phyloP scores from a whole-genome alignment of 2,888 invertebrate species.

The Ennomos fuscantarius region DNA sequence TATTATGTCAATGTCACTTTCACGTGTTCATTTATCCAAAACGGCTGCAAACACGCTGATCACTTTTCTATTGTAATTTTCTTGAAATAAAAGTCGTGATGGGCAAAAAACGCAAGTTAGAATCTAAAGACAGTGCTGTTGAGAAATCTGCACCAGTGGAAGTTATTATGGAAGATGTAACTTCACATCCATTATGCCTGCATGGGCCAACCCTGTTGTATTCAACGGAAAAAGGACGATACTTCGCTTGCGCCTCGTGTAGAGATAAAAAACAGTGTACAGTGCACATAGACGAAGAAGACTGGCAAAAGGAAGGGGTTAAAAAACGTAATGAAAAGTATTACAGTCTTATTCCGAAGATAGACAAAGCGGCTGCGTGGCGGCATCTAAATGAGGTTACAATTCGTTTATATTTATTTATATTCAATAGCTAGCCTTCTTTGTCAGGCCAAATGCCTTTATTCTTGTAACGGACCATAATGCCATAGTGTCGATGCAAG shows the following conservation, averaged over 20 bases:
- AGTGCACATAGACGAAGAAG: constrained; percentile 86
- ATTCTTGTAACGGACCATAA: too few relatives aligned
- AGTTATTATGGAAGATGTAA: constrained; percentile 84
- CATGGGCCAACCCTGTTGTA: constrained; percentile 93
- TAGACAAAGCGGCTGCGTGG: constrained; percentile 83
- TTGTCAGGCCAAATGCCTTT: too few relatives aligned
- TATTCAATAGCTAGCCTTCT: not conserved
- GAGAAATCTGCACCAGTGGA: constrained; percentile 68
- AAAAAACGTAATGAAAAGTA: constrained; percentile 77
- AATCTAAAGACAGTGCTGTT: constrained; percentile 42
- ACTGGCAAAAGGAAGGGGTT: constrained; percentile 81
- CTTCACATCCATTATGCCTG: constrained; percentile 88
- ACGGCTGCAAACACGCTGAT: constrained; percentile 9
- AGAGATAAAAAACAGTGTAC: constrained; percentile 91
- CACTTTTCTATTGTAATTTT: too few relatives aligned
- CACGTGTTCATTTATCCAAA: too few relatives aligned
- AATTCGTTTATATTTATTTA: not conserved
- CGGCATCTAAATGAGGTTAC: constrained; percentile 79
- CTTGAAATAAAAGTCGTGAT: constrained; percentile 40
- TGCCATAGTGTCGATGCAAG: too few relatives aligned
- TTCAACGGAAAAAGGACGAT: constrained; percentile 84
- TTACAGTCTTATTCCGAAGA: constrained; percentile 71
- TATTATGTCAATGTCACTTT: too few relatives aligned
- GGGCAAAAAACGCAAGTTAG: constrained; percentile 69
- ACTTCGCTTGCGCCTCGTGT: constrained; percentile 94